Percentiles rank a stretch among this genome's conserved stretches.
Conservation (phyloP, 2,888 invertebrate genomes). For the Parnassius orleans region DNA sequence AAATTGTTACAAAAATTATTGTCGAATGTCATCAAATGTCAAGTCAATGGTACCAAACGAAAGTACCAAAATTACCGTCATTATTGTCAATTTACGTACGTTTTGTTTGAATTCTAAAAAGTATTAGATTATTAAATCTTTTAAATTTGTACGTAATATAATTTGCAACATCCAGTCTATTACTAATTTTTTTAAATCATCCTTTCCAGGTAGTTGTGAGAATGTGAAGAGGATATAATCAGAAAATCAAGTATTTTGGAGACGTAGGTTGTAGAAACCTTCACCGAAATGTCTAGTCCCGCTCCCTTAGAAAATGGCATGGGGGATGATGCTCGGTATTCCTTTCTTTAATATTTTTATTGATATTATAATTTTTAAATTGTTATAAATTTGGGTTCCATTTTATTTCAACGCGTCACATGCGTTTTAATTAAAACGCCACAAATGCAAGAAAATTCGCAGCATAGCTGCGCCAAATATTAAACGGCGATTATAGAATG, state of each 20-base stretch:
- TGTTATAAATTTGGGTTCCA: too few relatives aligned
- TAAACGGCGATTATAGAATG: too few relatives aligned
- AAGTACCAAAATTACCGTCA: not conserved
- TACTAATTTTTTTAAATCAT: slow-evolving; percentile 4
- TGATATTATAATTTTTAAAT: too few relatives aligned
- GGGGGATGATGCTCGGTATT: slow-evolving; percentile 63
- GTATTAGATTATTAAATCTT: not conserved
- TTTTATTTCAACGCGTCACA: too few relatives aligned
- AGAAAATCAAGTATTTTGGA: slow-evolving; percentile 26
- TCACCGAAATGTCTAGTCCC: slow-evolving; percentile 53
- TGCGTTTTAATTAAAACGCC: too few relatives aligned
- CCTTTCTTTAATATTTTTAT: too few relatives aligned
- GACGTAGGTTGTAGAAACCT: slow-evolving; percentile 27
- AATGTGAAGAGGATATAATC: slow-evolving; percentile 45
- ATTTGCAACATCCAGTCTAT: not conserved
- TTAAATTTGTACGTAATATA: not conserved
- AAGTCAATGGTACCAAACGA: not conserved
- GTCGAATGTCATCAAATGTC: slow-evolving; percentile 1
- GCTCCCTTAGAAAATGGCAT: slow-evolving; percentile 60
- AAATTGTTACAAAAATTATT: too few relatives aligned
- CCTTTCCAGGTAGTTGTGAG: slow-evolving; percentile 50
- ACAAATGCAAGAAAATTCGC: too few relatives aligned
- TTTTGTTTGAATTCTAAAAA: slow-evolving; percentile 27
- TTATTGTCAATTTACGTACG: slow-evolving; percentile 22
- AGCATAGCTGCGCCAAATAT: too few relatives aligned